Evolutionary conservation across 2,113 vertebrate species (phyloP), one percentile per base, ranked within the genome.

Genomic region (Amia ocellicauda): DNA sequence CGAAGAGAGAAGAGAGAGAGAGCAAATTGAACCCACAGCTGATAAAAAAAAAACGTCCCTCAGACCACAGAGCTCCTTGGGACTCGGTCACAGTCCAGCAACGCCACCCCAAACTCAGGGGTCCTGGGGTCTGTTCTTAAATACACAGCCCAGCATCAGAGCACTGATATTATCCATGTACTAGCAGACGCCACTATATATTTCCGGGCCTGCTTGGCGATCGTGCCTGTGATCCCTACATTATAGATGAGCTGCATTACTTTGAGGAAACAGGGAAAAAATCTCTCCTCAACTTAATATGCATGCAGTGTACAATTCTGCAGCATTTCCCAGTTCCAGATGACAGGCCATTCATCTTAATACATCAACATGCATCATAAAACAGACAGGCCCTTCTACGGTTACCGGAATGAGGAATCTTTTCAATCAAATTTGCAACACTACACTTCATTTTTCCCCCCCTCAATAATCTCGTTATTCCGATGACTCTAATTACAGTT

Each of bases 291-390:
- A 79, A 73, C 66, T 84, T 79, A 85, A 78, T 78, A 86, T 84
- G 77, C 80, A 80, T 67, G 65, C 63, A 62, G 69, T 66, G 62
- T 63, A 74, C 69, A 63, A 71, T 63, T 79, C 72, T 71, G 53
- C 68, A 54, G 62, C 71, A 76, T 77, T 73, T 80, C 73, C 72
- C 64, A 62, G 60, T 45, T 78, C 71, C 72, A 81, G 80, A 76
- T 81, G 82, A 82, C 85, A 88, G 78, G 76, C 76, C 82, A 85
- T 81, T 81, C 77, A 74, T 79, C 83, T 87, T 76, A 71, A 78
- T 77, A 82, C 59, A 74, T 84, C 80, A 72, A 28, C 54, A 47
- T 50, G 63, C 66, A 76, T 78, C 80, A 66, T 36, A 58, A 64
- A 80, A 69, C 63, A 80, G 79, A 82, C 70, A 83, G 45, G 19